Conservation (phyloP, 2,888 invertebrate species). For the Philonicus albiceps region DNA sequence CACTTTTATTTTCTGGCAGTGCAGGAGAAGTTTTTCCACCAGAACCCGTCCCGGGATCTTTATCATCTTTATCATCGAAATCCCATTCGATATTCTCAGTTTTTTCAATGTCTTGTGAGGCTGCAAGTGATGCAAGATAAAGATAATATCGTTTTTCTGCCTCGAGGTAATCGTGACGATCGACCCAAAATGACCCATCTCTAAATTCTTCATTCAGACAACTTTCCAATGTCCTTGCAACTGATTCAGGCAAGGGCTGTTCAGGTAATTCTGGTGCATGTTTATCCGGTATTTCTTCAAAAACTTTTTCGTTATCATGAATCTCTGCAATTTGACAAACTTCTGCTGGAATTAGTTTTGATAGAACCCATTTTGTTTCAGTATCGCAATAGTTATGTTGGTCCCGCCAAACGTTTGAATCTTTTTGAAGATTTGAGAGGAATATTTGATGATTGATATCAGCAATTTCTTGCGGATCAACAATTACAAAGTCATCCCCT, state of each 20-base stretch:
- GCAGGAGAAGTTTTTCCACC: slow-evolving; percentile 63
- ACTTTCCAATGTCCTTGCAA: not conserved
- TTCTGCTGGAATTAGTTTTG: not conserved
- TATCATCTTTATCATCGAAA: slow-evolving; percentile 65
- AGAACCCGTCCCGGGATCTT: slow-evolving; percentile 69
- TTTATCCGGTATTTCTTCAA: not conserved
- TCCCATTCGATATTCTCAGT: slow-evolving; percentile 47
- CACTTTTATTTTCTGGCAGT: slow-evolving; percentile 52
- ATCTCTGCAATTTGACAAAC: not conserved
- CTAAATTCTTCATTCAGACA: not conserved
- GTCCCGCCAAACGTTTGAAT: slow-evolving; percentile 67
- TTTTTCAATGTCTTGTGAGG: slow-evolving; percentile 51
- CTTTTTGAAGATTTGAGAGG: slow-evolving; percentile 48
- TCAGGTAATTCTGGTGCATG: not conserved
- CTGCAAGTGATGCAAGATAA: slow-evolving; percentile 46
- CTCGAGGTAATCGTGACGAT: slow-evolving; percentile 70
- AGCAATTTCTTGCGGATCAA: slow-evolving; percentile 53
- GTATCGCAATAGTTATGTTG: slow-evolving; percentile 72
- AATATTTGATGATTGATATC: slow-evolving; percentile 53
- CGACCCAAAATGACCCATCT: slow-evolving; percentile 70
- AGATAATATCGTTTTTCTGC: slow-evolving; percentile 72
- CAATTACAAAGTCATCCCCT: slow-evolving; percentile 54
- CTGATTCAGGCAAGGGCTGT: not conserved
- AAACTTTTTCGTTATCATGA: not conserved
- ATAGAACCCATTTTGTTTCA: slow-evolving; percentile 66